Percentiles rank a stretch among this genome's conserved stretches.
These are phyloP conservation scores for Loxodonta africana DNA, from an alignment of 2,113 vertebrate species.

Conservation along the genomic window DNA sequence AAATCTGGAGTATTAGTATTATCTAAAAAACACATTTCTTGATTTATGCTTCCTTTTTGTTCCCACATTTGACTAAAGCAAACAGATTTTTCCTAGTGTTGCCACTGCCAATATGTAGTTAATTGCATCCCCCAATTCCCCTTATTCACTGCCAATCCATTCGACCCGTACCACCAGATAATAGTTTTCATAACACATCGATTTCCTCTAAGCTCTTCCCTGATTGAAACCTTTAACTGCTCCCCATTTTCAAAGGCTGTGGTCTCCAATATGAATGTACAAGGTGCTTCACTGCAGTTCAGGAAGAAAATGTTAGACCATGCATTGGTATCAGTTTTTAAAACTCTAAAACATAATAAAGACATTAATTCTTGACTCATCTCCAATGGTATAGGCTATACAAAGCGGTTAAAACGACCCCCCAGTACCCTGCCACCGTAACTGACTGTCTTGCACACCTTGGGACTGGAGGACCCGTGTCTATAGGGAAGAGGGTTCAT, in stretches of 20 bases:
- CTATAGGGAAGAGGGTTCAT: background rate
- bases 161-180: background rate
- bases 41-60: conserved; percentile 15
- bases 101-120: background rate
- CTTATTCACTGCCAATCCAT: background rate
- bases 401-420: background rate
- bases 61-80: conserved; percentile 13
- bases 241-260: conserved; percentile 31
- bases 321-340: background rate
- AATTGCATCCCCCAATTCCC: background rate
- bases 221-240: background rate
- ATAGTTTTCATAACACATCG: background rate
- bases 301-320: background rate
- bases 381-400: background rate
- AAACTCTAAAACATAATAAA: background rate
- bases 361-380: background rate
- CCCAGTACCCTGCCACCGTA: background rate
- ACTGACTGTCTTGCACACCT: background rate
- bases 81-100: background rate
- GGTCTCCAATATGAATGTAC: background rate
- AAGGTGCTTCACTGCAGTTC: background rate
- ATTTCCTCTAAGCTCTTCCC: background rate
- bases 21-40: background rate
- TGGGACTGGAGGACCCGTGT: background rate
- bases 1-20: background rate